Base-by-base conservation (phyloP, 1,140 invertebrate genomes). In the Brachionus koreanus region DNA sequence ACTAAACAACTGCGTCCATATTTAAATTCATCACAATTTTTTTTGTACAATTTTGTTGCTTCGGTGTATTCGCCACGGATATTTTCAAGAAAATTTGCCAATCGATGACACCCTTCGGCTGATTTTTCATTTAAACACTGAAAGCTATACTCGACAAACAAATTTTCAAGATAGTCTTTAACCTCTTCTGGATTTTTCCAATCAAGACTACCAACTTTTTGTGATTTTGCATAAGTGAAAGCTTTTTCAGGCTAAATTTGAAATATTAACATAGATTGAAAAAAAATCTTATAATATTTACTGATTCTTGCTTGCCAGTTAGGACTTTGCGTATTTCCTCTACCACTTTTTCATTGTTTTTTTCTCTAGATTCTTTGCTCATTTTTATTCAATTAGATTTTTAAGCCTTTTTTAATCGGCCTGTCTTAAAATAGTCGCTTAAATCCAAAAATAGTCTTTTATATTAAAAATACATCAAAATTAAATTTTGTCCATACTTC, bases 141-240 rank as follows among this genome's bases (percentile, higher is more conserved):
- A 82, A 82, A 82, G 33, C 39, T 52, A 39, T 82, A 82, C 42
- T 82, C 82, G 10, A 75, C 39, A 42, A 35, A 52, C 37, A 82
- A 75, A 82, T 74, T 69, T 49, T 82, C 67, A 0, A 82, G 37
- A 74, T 82, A 82, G 46, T 82, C 82, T 72, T 82, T 72, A 49
- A 72, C 57, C 33, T 82, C 82, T 49, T 82, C 65, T 61, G 33
- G 57, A 67, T 82, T 72, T 35, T 72, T 82, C 63, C 57, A 67
- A 39, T 82, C 79, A 10, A 79, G 29, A 61, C 19, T 43, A 10
- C 76, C 49, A 35, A 29, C 76, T 74, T 74, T 43, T 29, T 46
- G 39, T 13, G 69, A 74, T 43, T 74, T 74, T 4, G 69, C 37
- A 19, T 74, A 74, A 7, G 25, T 46, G 12, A 46, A 23, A 3